Base-by-base conservation (phyloP, 2,888 invertebrate species). In the Sceliomorpha sp. region DNA sequence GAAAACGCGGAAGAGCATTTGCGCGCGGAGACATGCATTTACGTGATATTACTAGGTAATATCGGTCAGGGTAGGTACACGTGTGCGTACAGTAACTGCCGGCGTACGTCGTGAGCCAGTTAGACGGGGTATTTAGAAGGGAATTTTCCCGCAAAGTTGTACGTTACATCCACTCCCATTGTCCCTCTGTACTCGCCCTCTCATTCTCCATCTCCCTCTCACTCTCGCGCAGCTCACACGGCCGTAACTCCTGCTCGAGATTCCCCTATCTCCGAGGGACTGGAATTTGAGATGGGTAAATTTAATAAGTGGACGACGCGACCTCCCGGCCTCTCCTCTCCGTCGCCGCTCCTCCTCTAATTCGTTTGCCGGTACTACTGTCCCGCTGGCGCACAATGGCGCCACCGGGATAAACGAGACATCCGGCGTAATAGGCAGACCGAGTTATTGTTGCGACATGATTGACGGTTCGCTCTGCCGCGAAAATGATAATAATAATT, bases 241-340 rank as follows among this genome's bases (percentile, higher is more conserved):
- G 37, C 14, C 51, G 58, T 45, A 60, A 69, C 63, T 47, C 63
- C 69, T 62, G 48, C 40, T 36, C 59, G 42, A 68, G 73, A 73
- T 72, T 59, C 67, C 70, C 62, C 59, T 71, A 66, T 63, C 67
- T 72, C 68, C 70, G 68, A 42, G 72, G 70, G 78, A 75, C 70
- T 75, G 79, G 81, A 86, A 85, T 83, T 85, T 82, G 81, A 81
- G 81, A 80, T 78, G 77, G 76, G 80, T 83, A 84, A 86, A 86
- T 87, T 86, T 86, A 87, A 86, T 86, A 86, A 86, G 83, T 82
- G 80, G 80, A 79, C n/a, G n/a, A n/a, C 82, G 71, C 53, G 45
- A 60, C 68, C 56, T 60, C 39, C 8, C 2, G 58, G 58, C 34
- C 39, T 24, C 62, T 36, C 53, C 45, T 17, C 31, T 26, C n/a